These are phyloP conservation scores for Bagarius yarrelli DNA, from an alignment of 2,113 vertebrate genomes.

Conservation along the genomic window DNA sequence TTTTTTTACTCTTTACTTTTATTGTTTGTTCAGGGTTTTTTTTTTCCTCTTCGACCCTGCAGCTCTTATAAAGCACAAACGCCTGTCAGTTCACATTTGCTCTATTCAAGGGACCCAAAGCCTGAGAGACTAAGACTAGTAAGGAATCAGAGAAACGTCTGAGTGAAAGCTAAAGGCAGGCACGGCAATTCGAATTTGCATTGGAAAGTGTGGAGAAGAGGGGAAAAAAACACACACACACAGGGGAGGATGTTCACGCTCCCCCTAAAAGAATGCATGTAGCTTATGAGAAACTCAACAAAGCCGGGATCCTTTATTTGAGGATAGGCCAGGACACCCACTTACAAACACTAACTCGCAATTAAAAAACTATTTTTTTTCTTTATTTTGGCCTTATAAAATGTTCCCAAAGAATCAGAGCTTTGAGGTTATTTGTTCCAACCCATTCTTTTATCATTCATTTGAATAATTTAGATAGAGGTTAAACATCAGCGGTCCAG, in stretches of 20 bases:
- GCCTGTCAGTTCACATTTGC: constrained; percentile 49
- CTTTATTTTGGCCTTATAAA: neutral
- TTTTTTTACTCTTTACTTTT: constrained; percentile 53
- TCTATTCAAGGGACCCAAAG: constrained; percentile 36
- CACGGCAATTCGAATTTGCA: neutral
- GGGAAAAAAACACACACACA: constrained; percentile 6
- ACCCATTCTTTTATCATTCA: neutral
- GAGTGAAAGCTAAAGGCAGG: neutral
- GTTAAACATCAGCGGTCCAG: neutral
- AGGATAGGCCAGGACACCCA: neutral
- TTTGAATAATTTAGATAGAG: constrained; percentile 13
- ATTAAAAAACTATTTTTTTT: neutral
- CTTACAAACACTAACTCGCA: neutral
- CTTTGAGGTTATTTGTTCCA: neutral
- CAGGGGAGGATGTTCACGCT: constrained; percentile 14
- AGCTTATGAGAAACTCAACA: constrained; percentile 37
- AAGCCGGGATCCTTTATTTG: constrained; percentile 19
- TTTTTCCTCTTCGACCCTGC: constrained; percentile 9
- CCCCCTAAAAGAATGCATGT: constrained; percentile 38
- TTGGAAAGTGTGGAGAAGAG: constrained; percentile 21
- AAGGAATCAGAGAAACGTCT: neutral
- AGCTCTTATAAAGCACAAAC: constrained; percentile 38
- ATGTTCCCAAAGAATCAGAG: neutral
- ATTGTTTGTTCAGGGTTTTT: constrained; percentile 20
- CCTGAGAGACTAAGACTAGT: neutral